phyloP scores from a whole-genome alignment of 2,888 invertebrate species.

The Nemotelus pantherinus region DNA sequence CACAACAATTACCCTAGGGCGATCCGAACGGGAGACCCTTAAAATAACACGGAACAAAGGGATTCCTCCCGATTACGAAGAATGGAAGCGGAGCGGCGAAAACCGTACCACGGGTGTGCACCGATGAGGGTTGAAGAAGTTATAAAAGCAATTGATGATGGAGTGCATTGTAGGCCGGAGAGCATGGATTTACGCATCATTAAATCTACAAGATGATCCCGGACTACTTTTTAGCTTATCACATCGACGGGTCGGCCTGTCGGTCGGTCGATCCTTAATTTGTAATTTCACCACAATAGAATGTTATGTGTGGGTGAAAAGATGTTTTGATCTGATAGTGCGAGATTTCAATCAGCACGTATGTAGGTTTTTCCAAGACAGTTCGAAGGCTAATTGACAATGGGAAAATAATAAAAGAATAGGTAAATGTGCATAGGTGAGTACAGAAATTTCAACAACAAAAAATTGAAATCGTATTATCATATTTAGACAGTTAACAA shows the following conservation, averaged over 20 bases:
- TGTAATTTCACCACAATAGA: constrained; percentile 36
- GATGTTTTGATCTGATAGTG: constrained; percentile 40
- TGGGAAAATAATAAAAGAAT: too few species aligned
- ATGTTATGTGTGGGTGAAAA: constrained; percentile 36
- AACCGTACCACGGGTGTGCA: neutral
- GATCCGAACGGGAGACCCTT: constrained; percentile 47
- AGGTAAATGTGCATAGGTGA: too few species aligned
- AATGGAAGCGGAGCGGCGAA: neutral
- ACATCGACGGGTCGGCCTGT: neutral
- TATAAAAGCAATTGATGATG: constrained; percentile 40
- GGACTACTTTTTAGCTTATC: constrained; percentile 37
- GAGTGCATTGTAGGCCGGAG: constrained; percentile 47
- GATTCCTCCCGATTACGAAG: constrained; percentile 27
- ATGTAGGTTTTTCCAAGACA: neutral
- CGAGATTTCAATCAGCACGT: neutral
- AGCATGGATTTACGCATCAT: constrained; percentile 55
- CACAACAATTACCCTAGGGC: constrained; percentile 54
- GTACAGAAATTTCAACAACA: too few species aligned
- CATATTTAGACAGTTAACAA: too few species aligned
- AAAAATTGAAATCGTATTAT: too few species aligned
- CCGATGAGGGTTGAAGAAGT: constrained; percentile 41
- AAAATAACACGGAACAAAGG: constrained; percentile 44
- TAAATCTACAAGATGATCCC: constrained; percentile 53
- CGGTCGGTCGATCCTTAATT: constrained; percentile 37
- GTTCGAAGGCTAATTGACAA: neutral